Conservation (phyloP, 2,113 vertebrate species). For the Coregonus clupeaformis region DNA sequence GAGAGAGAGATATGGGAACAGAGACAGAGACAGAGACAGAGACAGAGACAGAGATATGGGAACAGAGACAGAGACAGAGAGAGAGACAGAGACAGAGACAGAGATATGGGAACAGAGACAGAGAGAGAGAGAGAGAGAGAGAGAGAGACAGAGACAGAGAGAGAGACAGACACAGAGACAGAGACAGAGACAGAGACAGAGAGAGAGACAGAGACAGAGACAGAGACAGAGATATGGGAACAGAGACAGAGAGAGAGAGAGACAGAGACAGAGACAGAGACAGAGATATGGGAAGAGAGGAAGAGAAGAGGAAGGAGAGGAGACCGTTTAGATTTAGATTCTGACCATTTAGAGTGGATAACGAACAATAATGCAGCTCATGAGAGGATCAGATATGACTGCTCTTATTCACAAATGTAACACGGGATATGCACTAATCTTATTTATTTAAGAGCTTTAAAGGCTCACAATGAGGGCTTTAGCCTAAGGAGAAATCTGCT, state of each 20-base stretch:
- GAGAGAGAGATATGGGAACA: no score
- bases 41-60: no score
- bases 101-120: no score
- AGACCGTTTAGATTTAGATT: neutral
- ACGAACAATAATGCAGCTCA: neutral
- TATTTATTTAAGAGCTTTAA: slow-evolving; percentile 66
- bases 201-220: no score
- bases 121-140: no score
- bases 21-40: no score
- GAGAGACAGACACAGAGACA: neutral
- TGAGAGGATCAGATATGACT: slow-evolving; percentile 32
- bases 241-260: no score
- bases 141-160: neutral
- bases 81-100: no score
- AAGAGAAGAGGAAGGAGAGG: slow-evolving; percentile 8
- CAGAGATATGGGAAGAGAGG: no score
- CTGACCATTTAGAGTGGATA: slow-evolving; percentile 1
- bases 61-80: no score
- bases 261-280: no score
- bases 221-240: no score
- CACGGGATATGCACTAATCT: slow-evolving; percentile 58
- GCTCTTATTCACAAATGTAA: slow-evolving; percentile 49
- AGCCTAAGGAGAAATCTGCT: slow-evolving; percentile 35
- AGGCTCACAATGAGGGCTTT: slow-evolving; percentile 52
- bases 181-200: neutral